Base-by-base conservation (phyloP, 2,888 invertebrate species). In the Danaus chrysippus region DNA sequence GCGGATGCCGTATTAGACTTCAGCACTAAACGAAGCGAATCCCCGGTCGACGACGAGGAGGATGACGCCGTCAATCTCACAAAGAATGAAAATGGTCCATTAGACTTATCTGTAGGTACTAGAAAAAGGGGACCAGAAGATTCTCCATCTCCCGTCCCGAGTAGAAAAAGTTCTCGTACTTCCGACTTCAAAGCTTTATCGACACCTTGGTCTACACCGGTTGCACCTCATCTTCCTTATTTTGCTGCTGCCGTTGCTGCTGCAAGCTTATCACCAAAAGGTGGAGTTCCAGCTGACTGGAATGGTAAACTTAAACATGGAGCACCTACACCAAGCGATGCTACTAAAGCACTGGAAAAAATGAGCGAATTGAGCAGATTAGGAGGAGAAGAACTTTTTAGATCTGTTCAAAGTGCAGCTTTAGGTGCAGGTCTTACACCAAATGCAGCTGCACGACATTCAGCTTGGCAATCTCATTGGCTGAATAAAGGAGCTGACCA, bases 391-490 rank as follows among this genome's bases (percentile, higher is more conserved):
- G 95, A 95, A 75, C 84, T 95, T 12, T 95, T 94, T 76, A 88
- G 95, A 71, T 92, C 93, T 12, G 92, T 93, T 73, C 92, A 92
- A 70, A 91, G 89, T 61, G 91, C 91, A 13, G 91, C 91, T 41
- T 73, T 91, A 11, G 91, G 92, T 0, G 90, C 91, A 2, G 91
- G 91, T 5, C 71, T 91, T 12, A 89, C 90, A 1, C 91, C 91
- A 3, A 92, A 92, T 43, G 91, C 93, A 1, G 91, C 93, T 1
- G 96, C 95, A 15, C 91, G 96, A 1, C 96, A 96, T 81, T 96
- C 96, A 70, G 97, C 98, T 13, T 98, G 99, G 96, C 99, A 99
- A 78, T 98, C 98, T 1, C 98, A 99, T 81, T 99, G 99, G 99
- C 90, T 99, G 61, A 98, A 96, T 90, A 98, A 97, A 79, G 98